phyloP scores from a whole-genome alignment of 2,888 invertebrate genomes.

The Portevinia maculata region DNA sequence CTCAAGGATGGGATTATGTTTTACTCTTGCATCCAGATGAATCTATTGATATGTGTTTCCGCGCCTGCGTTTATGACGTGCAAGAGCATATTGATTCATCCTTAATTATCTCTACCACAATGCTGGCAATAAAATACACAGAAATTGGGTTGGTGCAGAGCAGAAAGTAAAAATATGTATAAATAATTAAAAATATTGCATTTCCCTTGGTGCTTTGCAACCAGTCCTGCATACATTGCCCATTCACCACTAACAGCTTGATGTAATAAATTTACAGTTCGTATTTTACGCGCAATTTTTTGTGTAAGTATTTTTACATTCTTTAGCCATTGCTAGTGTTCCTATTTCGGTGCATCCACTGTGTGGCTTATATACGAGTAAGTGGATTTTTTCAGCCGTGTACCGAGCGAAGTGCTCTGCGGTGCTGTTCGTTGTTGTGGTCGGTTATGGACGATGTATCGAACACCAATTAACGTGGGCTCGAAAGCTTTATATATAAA shows the following conservation, averaged over 20 bases:
- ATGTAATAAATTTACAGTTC: constrained; percentile 39
- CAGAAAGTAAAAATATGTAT: constrained; percentile 13
- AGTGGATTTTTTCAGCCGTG: too few species aligned
- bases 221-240: not conserved
- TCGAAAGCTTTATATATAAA: too few species aligned
- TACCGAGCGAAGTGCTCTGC: not conserved
- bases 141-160: not conserved
- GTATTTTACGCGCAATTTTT: constrained; percentile 4
- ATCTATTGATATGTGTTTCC: constrained; percentile 12
- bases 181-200: constrained; percentile 34
- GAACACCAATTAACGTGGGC: constrained; percentile 15
- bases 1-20: constrained; percentile 10
- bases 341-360: not conserved
- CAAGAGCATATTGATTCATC: constrained; percentile 3
- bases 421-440: constrained; percentile 15
- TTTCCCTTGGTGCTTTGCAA: not conserved
- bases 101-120: constrained; percentile 1
- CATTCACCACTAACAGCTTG: not conserved
- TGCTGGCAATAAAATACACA: not conserved
- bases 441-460: constrained; percentile 9
- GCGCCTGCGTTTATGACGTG: too few species aligned
- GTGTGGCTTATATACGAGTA: not conserved
- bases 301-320: constrained; percentile 34
- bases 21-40: not conserved
- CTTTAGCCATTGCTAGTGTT: not conserved